Base-by-base conservation (phyloP, 2,888 invertebrate genomes). In the Xestia c-nigrum region DNA sequence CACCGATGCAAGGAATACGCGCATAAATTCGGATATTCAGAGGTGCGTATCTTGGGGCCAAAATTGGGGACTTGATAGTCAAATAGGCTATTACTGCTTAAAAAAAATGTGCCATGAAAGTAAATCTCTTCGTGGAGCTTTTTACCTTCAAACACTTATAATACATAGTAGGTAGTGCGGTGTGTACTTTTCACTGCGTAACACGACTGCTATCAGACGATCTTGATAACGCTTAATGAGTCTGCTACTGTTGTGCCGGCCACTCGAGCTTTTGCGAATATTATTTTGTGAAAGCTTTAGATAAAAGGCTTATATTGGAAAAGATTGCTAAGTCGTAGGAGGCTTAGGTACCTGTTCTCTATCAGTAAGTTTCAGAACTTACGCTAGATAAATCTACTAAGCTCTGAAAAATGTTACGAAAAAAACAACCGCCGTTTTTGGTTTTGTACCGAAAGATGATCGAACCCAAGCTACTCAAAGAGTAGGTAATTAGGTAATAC, bases 191-290 rank as follows among this genome's bases (percentile, higher is more conserved):
- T 46, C 46, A 31, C 50, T 46, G n/a, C 6, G n/a, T 52, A 19
- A 63, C 43, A 38, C 43, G 21, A 71, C 3, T n/a, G 31, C 3
- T 74, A 80, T 73, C 74, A 63, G 19, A 31, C 14, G 40, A 77
- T 77, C 77, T 73, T 21, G 80, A 77, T 80, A 80, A 80, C n/a
- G n/a, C 4, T 46, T 80, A 80, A 80, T 77, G 74, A 73, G 63
- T 40, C 19, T 14, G 40, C 63, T 80, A 80, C 61, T 80, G 77
- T 80, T 69, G 43, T 38, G n/a, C 21, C n/a, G 47, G 21, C 10
- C 71, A 43, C 50, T 52, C 38, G 38, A 77, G 61, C 46, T 72
- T 78, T 43, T 16, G 38, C 21, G 1, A 21, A 3, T 80, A 52
- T 68, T 10, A 5, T 21, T 21, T 31, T n/a, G 10, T 38, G 24